Percentiles rank a stretch among this genome's conserved stretches.
phyloP scores from a whole-genome alignment of 2,113 vertebrate species.

The Misgurnus anguillicaudatus region DNA sequence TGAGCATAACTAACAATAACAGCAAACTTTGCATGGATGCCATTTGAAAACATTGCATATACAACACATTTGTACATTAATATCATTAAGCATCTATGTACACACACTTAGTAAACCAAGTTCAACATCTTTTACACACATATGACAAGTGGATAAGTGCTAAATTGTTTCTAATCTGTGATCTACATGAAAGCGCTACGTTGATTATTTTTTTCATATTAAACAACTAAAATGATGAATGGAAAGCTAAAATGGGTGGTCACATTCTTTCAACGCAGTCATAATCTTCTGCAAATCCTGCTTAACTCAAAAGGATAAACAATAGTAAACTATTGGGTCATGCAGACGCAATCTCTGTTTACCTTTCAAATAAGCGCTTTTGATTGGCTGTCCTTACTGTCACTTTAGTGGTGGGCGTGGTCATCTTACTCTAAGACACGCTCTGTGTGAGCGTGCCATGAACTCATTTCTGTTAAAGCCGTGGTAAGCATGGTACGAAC shows the following conservation, averaged over 20 bases:
- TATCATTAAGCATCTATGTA: not conserved
- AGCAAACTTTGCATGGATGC: not conserved
- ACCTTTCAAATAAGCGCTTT: constrained; percentile 28
- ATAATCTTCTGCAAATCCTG: constrained; percentile 16
- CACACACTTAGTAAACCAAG: not conserved
- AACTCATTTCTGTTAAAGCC: constrained; percentile 24
- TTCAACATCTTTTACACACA: not conserved
- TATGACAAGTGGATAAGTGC: not conserved
- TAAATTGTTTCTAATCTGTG: constrained; percentile 7
- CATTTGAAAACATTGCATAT: not conserved
- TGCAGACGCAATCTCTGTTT: constrained; percentile 43
- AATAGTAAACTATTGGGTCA: not conserved
- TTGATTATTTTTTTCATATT: not conserved
- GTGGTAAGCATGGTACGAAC: constrained; percentile 33
- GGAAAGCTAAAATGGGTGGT: constrained; percentile 22
- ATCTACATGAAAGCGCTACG: constrained; percentile 15
- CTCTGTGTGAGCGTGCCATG: constrained; percentile 41
- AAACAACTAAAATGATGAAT: constrained; percentile 5
- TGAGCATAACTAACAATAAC: not conserved
- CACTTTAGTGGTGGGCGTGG: constrained; percentile 48
- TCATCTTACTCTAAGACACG: constrained; percentile 16
- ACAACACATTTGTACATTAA: not conserved
- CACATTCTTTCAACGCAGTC: constrained; percentile 8
- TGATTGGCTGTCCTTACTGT: constrained; percentile 46
- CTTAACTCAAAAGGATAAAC: constrained; percentile 8